Evolutionary conservation across 1,140 invertebrate species (phyloP).

Genomic region (Caenorhabditis brenneri): DNA sequence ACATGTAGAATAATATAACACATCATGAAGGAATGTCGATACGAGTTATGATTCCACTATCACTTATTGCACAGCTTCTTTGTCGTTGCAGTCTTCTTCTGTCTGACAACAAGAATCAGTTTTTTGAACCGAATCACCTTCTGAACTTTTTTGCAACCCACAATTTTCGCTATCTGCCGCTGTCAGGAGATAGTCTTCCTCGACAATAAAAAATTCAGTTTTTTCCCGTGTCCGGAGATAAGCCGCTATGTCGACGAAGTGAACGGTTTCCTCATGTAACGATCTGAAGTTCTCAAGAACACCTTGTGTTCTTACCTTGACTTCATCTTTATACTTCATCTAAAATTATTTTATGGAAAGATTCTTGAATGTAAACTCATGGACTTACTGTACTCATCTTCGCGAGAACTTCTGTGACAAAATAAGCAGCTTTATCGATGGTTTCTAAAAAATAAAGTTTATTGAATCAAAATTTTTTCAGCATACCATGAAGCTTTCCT

Average conservation of each 20-base stretch:
- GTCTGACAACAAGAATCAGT: constrained; percentile 15
- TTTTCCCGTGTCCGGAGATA: not conserved
- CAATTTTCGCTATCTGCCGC: not conserved
- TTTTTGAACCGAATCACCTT: not conserved
- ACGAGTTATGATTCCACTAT: not conserved
- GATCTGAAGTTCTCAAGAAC: not conserved
- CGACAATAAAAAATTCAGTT: not conserved
- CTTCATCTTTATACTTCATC: too few species aligned
- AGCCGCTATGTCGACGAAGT: not conserved
- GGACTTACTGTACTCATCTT: not conserved
- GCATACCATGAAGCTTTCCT: too few species aligned
- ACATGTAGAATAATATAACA: not conserved
- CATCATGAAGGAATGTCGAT: not conserved
- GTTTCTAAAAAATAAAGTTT: not conserved
- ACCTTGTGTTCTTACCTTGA: too few species aligned
- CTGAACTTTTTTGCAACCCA: not conserved
- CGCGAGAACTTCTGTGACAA: not conserved
- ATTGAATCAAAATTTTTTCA: too few species aligned
- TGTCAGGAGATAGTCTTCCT: not conserved
- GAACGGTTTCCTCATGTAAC: not conserved
- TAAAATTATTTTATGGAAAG: too few species aligned
- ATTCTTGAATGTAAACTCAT: not conserved
- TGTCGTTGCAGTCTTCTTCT: not conserved
- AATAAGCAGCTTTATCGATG: not conserved
- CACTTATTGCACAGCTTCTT: not conserved